Evolutionary conservation across 2,888 invertebrate genomes (phyloP), one percentile per base, ranked within the genome.

Genomic region (Tribolium freemani): DNA sequence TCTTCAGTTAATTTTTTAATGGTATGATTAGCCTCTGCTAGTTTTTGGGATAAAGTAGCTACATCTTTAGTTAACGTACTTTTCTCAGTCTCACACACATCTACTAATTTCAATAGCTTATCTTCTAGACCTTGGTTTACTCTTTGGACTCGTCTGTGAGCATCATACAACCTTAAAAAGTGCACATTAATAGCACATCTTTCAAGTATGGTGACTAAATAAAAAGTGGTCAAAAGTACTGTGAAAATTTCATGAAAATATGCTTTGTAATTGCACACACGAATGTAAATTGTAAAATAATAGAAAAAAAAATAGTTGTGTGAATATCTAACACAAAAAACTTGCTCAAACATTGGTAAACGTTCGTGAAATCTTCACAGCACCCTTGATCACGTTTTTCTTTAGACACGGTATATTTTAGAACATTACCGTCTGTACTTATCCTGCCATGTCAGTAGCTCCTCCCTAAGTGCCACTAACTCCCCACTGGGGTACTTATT

Each of bases 121-220:
- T 98, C 98, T 88, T 98, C 98, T 80, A 98, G 89, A 79, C 93
- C 94, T 88, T 97, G 97, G 87, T 98, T 98, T 48, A 98, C 93
- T 87, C 95, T 96, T 87, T 97, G 97, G 71, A 98, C 93, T 82
- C 96, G 91, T 85, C 96, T 95, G 84, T 98, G 96, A 67, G 96
- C 96, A 84, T 98, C 97, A 87, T 95, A 93, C 78, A 98, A 90
- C 82, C 97, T 94, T 84, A 77, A 87, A 85, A 46, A 16, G 20
- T 9, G 13, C 26, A 6, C 56, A 54, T 31, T 44, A 21, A 21
- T 21, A 21, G 21, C 21, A 5, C 8, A 45, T 5, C 3, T 45
- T 45, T 10, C 2, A 16, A 16, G 16, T 16, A 16, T 16, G 16
- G 16, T 16, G 16, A 16, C 16, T 16, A 16, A 2, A 16, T 16